Evolutionary conservation across 2,113 vertebrate genomes (phyloP), one percentile per base, ranked within the genome.

Genomic region (Anoplopoma fimbria): DNA sequence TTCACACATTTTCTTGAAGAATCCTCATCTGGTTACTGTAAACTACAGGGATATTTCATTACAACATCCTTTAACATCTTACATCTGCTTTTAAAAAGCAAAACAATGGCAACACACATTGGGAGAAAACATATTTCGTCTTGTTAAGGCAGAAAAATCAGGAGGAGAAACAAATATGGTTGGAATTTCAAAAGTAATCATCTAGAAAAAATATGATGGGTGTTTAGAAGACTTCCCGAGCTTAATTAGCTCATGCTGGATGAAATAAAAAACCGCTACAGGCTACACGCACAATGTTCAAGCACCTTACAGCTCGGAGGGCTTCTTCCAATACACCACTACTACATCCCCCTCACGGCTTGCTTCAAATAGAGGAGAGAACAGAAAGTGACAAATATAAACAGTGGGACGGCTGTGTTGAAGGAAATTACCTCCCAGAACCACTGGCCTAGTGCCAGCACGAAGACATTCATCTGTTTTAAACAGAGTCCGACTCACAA

Each of bases 371-470:
- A 53, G 71, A 77, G 69, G 82, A 75, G 74, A 87, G 89, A 79
- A 75, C 75, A 77, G 64, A 93, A 89, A 92, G 85, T 92, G 90
- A 94, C 86, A 95, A 92, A 93, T 87, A 87, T 93, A 93, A 95
- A 96, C 93, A 93, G 84, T 86, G 76, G 88, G 87, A 86, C 51
- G 63, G 82, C 87, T 84, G 88, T 81, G 93, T 90, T 91, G 86
- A 92, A 90, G 90, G 93, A 95, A 94, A 94, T 93, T 89, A 94
- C 93, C 93, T 95, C 94, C 93, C 93, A 93, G 91, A 93, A 93
- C 89, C 82, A 58, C 82, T 94, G 95, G 95, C 94, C 88, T 40
- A 65, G 63, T 64, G 93, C 96, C 95, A 95, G 81, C 79, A 71
- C 23, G 63, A 89, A 94, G 93, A 94, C 92, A 92, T 90, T 93